These are phyloP conservation scores for Antennarius maculatus DNA, from an alignment of 2,797 vertebrate genomes.

Conservation along the genomic window DNA sequence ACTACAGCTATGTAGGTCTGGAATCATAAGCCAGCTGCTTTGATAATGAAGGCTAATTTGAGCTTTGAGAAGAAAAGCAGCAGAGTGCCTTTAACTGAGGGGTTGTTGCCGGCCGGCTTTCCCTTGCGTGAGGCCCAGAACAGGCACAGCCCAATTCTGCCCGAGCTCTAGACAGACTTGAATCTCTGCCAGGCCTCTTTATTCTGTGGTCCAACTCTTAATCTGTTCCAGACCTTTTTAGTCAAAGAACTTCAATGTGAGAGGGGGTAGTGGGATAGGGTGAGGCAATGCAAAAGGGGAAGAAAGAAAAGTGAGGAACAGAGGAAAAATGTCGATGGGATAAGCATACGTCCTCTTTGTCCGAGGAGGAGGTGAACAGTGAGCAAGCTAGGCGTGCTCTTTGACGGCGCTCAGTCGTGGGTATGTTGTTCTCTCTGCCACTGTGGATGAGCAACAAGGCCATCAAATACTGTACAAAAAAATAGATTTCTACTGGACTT, in stretches of 20 bases:
- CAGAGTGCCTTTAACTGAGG: slow-evolving; percentile 76
- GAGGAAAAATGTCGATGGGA: slow-evolving; percentile 74
- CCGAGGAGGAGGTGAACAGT: slow-evolving; percentile 60
- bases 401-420: slow-evolving; percentile 40
- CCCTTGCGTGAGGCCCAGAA: slow-evolving; percentile 88
- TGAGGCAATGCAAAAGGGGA: slow-evolving; percentile 64
- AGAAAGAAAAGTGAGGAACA: slow-evolving; percentile 69
- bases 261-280: slow-evolving; percentile 58
- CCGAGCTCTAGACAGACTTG: slow-evolving; percentile 91
- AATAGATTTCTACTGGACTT: neutral
- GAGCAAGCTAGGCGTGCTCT: slow-evolving; percentile 49
- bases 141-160: slow-evolving; percentile 77
- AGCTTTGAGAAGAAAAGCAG: slow-evolving; percentile 77
- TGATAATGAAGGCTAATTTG: slow-evolving; percentile 79
- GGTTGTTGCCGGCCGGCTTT: slow-evolving; percentile 72
- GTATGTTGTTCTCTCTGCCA: slow-evolving; percentile 12
- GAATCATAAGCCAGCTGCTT: slow-evolving; percentile 74
- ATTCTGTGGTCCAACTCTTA: slow-evolving; percentile 92
- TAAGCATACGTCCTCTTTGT: slow-evolving; percentile 75
- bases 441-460: slow-evolving; percentile 13
- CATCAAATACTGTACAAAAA: slow-evolving; percentile 14
- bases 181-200: slow-evolving; percentile 90
- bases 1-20: slow-evolving; percentile 59
- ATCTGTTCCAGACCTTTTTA: slow-evolving; percentile 98
- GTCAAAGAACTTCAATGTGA: slow-evolving; percentile 87